Evolutionary conservation across 2,113 vertebrate species (phyloP), one percentile per base, ranked within the genome.

Genomic region (Sinocyclocheilus anshuiensis): DNA sequence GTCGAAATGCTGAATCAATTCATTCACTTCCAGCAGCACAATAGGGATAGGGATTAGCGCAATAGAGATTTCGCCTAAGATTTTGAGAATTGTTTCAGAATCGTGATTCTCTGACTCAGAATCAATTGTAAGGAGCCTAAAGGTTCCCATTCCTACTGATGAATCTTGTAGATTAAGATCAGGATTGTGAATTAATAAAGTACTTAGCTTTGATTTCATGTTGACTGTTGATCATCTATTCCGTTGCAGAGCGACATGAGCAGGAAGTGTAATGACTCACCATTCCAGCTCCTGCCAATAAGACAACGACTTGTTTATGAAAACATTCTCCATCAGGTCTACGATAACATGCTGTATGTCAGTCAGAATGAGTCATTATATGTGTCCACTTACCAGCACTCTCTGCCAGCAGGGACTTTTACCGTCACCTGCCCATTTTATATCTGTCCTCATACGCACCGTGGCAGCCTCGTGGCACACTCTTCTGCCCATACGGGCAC

Each of bases 361-460:
- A 84, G 81, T 55, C 69, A 57, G 26, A 83, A 71, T 74, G 50
- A 83, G 50, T 83, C 81, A 84, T 72, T 55, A 55, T 55, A 55
- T 74, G 7, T 74, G 69, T 84, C 82, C 82, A 84, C 29, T 84
- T 74, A 74, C 50, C 67, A 63, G 39, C 13, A 9, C 80, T 82
- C 24, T 67, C 63, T 53, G 80, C 45, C 81, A 83, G 82, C 82
- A 36, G 69, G 69, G 20, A 59, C 69, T 55, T 83, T 72, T 39
- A 83, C 48, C 75, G 81, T 83, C 81, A 83, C 42, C 63, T 55
- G 82, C n/a, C 82, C 13, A 26, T 75, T 84, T 84, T 79, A 77
- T 81, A 86, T 50, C 57, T 79, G 79, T 22, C 20, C 53, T 29
- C 75, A 81, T 55, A 20, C 78, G 61, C 76, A 50, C 72, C 36